These are phyloP conservation scores for Urocolius indicus DNA, from an alignment of 2,113 vertebrate genomes.

Conservation along the genomic window DNA sequence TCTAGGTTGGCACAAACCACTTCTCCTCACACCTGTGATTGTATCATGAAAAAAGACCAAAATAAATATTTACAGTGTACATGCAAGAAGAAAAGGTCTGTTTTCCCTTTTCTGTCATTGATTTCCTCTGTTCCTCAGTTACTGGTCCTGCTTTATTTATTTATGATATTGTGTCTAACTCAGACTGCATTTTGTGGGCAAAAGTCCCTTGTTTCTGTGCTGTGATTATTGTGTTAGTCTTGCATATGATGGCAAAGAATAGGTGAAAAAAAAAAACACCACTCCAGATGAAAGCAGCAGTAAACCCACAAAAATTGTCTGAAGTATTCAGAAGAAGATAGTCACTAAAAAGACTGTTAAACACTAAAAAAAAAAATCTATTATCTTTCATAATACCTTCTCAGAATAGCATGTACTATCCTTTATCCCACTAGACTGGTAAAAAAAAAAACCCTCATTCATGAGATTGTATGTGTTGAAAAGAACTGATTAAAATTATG, in stretches of 20 bases:
- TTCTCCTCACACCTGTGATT: conserved; percentile 60
- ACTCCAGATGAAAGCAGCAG: neutral
- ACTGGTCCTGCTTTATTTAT: conserved; percentile 29
- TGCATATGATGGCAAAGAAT: neutral
- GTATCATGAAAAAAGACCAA: conserved; percentile 17
- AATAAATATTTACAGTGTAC: conserved; percentile 66
- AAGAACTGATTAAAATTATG: conserved; percentile 31
- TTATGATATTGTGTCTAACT: conserved; percentile 43
- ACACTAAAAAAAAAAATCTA: neutral
- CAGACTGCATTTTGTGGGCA: neutral
- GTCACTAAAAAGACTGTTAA: neutral
- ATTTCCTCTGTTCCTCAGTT: conserved; percentile 48
- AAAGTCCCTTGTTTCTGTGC: conserved; percentile 3
- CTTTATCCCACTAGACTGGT: neutral
- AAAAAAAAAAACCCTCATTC: neutral
- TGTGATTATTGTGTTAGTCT: neutral
- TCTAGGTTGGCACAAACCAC: conserved; percentile 17
- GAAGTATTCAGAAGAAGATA: neutral
- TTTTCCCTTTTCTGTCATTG: conserved; percentile 62
- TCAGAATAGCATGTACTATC: neutral
- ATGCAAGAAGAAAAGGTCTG: conserved; percentile 48
- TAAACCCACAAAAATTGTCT: neutral
- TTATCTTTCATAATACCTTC: neutral
- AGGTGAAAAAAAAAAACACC: accelerated
- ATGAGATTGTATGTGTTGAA: neutral